Conservation (phyloP, 2,113 vertebrate species). For the Struthidea cinerea region DNA sequence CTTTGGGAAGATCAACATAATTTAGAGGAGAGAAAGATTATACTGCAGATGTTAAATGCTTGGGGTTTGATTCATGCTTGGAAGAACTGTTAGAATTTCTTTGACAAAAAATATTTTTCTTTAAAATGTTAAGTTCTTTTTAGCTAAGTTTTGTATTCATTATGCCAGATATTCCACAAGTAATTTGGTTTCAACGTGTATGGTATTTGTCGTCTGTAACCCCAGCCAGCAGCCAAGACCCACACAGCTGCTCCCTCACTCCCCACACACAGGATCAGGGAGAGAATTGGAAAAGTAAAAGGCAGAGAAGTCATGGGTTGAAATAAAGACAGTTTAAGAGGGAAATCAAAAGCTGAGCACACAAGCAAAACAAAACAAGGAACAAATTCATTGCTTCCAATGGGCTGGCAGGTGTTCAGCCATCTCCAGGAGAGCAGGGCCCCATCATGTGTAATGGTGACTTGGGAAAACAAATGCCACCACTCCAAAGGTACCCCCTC, state of each 20-base stretch:
- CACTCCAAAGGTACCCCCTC: not conserved
- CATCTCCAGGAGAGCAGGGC: not conserved
- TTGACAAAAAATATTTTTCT: not conserved
- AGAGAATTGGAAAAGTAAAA: not conserved
- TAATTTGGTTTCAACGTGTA: not conserved
- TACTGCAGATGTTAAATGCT: not conserved
- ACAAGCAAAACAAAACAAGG: not conserved
- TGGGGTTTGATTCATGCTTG: not conserved
- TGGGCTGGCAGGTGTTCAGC: not conserved
- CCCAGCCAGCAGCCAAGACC: not conserved
- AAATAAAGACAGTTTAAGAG: not conserved
- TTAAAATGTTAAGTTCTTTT: not conserved
- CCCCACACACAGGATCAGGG: not conserved
- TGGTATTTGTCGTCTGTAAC: not conserved
- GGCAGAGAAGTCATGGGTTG: not conserved
- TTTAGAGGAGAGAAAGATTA: not conserved
- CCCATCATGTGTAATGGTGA: fast-evolving
- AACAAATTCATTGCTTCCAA: not conserved
- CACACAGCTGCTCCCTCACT: too few species aligned
- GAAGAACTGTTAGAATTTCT: not conserved
- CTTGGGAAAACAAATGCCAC: not conserved
- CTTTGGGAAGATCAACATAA: not conserved
- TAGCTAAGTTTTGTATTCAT: not conserved
- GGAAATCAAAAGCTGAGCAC: not conserved
- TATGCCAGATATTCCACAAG: not conserved